Base-by-base conservation (phyloP, 2,113 vertebrate genomes). In the Clarias batrachus region DNA sequence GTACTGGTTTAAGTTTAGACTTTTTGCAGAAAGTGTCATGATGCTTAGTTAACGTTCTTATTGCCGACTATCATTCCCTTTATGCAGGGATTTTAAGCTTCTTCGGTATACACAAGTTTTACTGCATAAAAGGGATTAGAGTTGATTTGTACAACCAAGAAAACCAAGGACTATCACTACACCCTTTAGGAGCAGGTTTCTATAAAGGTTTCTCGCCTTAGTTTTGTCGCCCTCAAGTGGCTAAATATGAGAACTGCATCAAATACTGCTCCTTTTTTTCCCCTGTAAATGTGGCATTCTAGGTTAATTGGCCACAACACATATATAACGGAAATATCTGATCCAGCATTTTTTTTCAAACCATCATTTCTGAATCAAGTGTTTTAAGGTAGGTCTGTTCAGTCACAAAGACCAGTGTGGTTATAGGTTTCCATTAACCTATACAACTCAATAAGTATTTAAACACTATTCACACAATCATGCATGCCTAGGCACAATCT, bases 201-300 rank as follows among this genome's bases (percentile, higher is more conserved):
- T n/a, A 17, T 33, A 25, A 80, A 17, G 48, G 21, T 25, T 68
- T 70, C 9, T 52, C 17, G 17, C 1, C 19, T 71, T 48, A 68
- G 8, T 81, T 81, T 81, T 81, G 78, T 62, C 78, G 25, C 85
- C 85, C 54, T 70, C 85, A 70, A 21, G 77, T 71, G 85, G 85
- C 52, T 60, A 19, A 0, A 52, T 16, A 41, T 2, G n/a, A 59
- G 27, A 80, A 79, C 84, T 86, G 33, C 85, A 79, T 37, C 41
- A 19, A n/a, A 21, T 78, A 62, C 0, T 57, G n/a, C 8, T 57
- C 19, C 8, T 1, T 73, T 10, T 65, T 71, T 37, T 13, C 13
- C 27, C n/a, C 66, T 66, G 3, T 33, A 33, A 70, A 19, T 70
- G 17, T 73, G 9, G 0, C 19, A 48, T 41, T 74, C 0, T 48